phyloP scores from a whole-genome alignment of 2,797 vertebrate species.

The Echiichthys vipera region DNA sequence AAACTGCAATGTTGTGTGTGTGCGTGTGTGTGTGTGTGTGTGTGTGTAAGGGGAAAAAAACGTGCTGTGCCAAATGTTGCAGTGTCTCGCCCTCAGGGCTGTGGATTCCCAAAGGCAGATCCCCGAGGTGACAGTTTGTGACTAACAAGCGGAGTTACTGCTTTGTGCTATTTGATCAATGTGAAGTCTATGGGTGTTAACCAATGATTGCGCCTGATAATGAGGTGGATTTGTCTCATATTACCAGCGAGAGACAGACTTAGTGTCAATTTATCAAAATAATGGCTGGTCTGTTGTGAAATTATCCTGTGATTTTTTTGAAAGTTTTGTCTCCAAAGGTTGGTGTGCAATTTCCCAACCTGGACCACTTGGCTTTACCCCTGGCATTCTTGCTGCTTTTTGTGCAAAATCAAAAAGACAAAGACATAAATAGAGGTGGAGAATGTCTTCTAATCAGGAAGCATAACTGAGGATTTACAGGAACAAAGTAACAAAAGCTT shows the following conservation, averaged over 20 bases:
- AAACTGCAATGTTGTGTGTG: constrained; percentile 9
- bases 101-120: constrained; percentile 53
- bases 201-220: constrained; percentile 41
- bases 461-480: constrained; percentile 23
- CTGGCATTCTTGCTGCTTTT: not conserved
- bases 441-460: constrained; percentile 50
- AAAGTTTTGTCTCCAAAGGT: constrained; percentile 26
- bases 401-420: constrained; percentile 13
- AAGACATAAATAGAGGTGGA: constrained; percentile 11
- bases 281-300: constrained; percentile 20
- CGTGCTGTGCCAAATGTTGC: constrained; percentile 61
- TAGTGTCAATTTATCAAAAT: constrained; percentile 43
- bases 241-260: constrained; percentile 22
- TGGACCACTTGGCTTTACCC: constrained; percentile 15
- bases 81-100: constrained; percentile 60
- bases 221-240: constrained; percentile 34
- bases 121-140: constrained; percentile 56
- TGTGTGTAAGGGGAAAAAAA: constrained; percentile 42
- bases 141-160: constrained; percentile 63
- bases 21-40: constrained; percentile 42
- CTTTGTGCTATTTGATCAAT: constrained; percentile 55
- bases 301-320: constrained; percentile 17
- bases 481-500: constrained; percentile 32
- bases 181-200: constrained; percentile 44
- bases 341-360: not conserved